Base-by-base conservation (phyloP, 1,140 invertebrate genomes). In the Drosophila eugracilis region DNA sequence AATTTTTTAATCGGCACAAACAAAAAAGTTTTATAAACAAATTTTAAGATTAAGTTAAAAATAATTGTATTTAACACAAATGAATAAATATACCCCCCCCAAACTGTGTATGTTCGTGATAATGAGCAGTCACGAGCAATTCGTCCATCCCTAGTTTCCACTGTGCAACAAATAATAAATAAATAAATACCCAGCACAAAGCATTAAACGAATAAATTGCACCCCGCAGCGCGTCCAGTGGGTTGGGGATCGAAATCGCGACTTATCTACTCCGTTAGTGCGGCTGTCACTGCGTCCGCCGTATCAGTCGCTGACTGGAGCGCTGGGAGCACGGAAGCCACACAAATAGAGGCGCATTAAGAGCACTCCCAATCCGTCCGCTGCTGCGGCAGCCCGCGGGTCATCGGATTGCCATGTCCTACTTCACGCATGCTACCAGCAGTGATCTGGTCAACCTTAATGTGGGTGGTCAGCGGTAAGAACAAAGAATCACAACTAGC, bases 381-480 rank as follows among this genome's bases (percentile, higher is more conserved):
- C 57, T 41, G 53, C 42, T 42, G 37, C 49, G 39, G 75, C 75
- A 69, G 54, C 59, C 69, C 26, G 41, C 54, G 53, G 71, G 58
- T 49, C 39, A 22, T 30, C 60, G 55, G 60, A 30, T 10, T 34
- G 41, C 12, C 59, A 91, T 91, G 90, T 89, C 90, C 71, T 89
- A 91, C 63, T 90, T 86, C 75, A 73, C 84, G 54, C 86, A 91
- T 41, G 70, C 79, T 32, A 91, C 93, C 12, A 89, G 65, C 62
- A 92, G 93, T 59, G 95, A 95, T 70, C 94, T 95, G 52, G 93
- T 95, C 75, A 93, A 95, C 90, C 92, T 95, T 24, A 95, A 95
- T 92, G 94, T 95, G 74, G 95, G 95, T 21, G 95, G 95, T 73
- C 94, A 93, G 53, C 93, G 94, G 94, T 95, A 92, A 88, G 67